phyloP scores from a whole-genome alignment of 2,113 vertebrate genomes.

The Megaptera novaeangliae region DNA sequence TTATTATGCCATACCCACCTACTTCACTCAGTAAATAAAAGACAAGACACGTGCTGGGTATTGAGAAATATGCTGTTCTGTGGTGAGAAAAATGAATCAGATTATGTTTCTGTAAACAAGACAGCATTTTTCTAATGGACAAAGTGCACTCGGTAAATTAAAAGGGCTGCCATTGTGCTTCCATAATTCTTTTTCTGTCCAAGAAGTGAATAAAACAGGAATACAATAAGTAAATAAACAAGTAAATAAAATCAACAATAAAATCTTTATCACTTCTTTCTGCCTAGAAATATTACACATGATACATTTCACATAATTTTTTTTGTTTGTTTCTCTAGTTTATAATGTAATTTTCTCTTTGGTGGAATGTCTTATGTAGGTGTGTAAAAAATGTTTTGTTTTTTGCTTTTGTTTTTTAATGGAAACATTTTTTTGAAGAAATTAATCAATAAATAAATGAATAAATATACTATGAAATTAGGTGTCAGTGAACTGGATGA shows the following conservation, averaged over 20 bases:
- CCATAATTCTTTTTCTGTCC: conserved; percentile 57
- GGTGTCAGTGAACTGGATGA: neutral
- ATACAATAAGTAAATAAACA: conserved; percentile 65
- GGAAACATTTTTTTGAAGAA: neutral
- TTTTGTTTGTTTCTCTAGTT: neutral
- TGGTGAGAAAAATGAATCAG: neutral
- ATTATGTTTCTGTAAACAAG: conserved; percentile 15
- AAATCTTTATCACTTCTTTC: conserved; percentile 65
- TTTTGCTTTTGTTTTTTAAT: neutral
- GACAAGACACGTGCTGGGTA: neutral
- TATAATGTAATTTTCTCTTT: neutral
- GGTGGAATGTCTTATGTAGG: neutral
- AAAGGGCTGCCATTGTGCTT: conserved; percentile 11
- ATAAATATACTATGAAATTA: neutral
- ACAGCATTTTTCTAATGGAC: conserved; percentile 48
- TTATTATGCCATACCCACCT: neutral
- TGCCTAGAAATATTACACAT: conserved; percentile 30
- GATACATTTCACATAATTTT: neutral
- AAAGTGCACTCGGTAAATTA: conserved; percentile 26
- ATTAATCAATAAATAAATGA: neutral
- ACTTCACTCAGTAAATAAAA: neutral
- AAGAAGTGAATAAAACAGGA: conserved; percentile 52
- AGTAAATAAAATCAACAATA: conserved; percentile 71
- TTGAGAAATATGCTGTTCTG: neutral
- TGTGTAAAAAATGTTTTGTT: neutral